phyloP scores from a whole-genome alignment of 2,888 invertebrate genomes.

The Ectemnius continuus region DNA sequence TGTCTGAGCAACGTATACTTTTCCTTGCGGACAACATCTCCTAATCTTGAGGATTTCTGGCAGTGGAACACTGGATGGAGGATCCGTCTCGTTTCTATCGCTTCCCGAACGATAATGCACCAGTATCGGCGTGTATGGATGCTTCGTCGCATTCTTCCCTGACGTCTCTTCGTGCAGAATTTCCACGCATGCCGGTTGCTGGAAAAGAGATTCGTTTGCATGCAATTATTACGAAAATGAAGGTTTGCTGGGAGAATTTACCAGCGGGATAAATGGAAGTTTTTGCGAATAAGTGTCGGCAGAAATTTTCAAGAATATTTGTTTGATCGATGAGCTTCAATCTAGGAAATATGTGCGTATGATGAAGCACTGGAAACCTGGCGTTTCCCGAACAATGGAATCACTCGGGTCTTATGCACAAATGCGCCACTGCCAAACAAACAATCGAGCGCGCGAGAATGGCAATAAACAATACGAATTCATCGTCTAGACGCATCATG shows the following conservation, averaged over 20 bases:
- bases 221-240: too few relatives aligned
- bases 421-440: too few relatives aligned
- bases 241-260: too few relatives aligned
- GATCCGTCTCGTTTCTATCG: slow-evolving; percentile 9
- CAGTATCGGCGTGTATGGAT: slow-evolving; percentile 35
- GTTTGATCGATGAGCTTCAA: too few relatives aligned
- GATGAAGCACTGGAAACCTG: too few relatives aligned
- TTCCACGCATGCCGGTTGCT: slow-evolving; percentile 58
- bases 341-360: too few relatives aligned
- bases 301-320: too few relatives aligned
- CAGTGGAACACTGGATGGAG: not conserved
- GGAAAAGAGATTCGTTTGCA: not conserved
- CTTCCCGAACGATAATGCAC: slow-evolving; percentile 52
- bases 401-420: too few relatives aligned
- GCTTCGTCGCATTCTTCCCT: not conserved
- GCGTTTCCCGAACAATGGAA: too few relatives aligned
- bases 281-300: too few relatives aligned
- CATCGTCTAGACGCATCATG: not conserved
- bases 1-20: slow-evolving; percentile 39
- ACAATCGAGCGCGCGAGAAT: slow-evolving; percentile 6
- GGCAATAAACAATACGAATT: not conserved
- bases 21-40: slow-evolving; percentile 57
- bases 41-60: slow-evolving; percentile 44
- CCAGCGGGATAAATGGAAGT: too few relatives aligned
- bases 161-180: slow-evolving; percentile 42